These are phyloP conservation scores for Garrulus glandarius DNA, from an alignment of 2,797 vertebrate species.

Conservation along the genomic window DNA sequence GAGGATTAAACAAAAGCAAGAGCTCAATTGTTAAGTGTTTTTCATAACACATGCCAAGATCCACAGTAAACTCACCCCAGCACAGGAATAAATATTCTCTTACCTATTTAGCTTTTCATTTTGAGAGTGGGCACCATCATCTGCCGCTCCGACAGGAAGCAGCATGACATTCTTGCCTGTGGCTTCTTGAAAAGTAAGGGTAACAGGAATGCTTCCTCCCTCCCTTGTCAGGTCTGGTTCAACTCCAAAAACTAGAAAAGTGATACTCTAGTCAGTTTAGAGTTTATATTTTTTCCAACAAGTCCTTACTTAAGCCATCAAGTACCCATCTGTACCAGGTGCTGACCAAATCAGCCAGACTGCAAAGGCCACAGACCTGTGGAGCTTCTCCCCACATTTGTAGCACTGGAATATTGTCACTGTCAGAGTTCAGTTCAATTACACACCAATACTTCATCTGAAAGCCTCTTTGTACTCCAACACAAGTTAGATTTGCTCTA, in stretches of 20 bases:
- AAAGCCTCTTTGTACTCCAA: neutral
- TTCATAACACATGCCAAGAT: neutral
- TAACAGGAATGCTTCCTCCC: constrained; percentile 96
- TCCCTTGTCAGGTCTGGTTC: constrained; percentile 96
- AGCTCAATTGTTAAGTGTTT: neutral
- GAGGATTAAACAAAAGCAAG: neutral
- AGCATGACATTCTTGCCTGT: constrained; percentile 97
- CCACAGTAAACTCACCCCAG: neutral
- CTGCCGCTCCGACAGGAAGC: constrained; percentile 90
- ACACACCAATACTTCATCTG: neutral
- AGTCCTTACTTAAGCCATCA: neutral
- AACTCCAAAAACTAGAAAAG: constrained; percentile 87
- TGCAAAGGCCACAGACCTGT: neutral
- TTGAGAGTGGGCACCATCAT: constrained; percentile 97
- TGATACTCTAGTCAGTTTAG: neutral
- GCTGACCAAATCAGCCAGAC: neutral
- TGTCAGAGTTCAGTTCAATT: neutral
- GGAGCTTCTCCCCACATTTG: neutral
- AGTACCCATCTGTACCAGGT: neutral
- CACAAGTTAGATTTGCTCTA: neutral
- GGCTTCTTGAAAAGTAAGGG: constrained; percentile 95
- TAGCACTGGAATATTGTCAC: neutral
- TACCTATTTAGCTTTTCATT: constrained; percentile 98
- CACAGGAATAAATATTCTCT: neutral
- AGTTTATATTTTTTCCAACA: neutral